These are phyloP conservation scores for Decapterus maruadsi DNA, from an alignment of 2,797 vertebrate species.

Conservation along the genomic window DNA sequence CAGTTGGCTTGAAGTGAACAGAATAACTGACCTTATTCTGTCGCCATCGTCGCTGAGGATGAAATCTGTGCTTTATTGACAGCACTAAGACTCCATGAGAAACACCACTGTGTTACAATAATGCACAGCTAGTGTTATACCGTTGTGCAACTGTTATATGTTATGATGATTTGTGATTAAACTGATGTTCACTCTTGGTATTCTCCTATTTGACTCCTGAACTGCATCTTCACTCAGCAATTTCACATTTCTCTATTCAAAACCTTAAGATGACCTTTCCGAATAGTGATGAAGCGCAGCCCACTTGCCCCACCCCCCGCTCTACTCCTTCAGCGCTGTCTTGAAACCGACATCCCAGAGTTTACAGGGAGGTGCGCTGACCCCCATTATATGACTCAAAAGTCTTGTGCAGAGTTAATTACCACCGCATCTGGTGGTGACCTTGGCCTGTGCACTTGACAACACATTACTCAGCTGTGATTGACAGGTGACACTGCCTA, in stretches of 20 bases:
- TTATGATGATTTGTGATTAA: no score
- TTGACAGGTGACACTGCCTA: conserved; percentile 69
- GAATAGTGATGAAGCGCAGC: conserved; percentile 21
- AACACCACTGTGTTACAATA: neutral
- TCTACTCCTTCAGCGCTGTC: neutral
- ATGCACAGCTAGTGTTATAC: neutral
- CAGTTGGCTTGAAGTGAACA: neutral
- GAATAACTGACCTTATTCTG: neutral
- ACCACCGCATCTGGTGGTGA: conserved; percentile 38
- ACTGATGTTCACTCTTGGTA: conserved; percentile 16
- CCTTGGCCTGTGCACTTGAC: conserved; percentile 61
- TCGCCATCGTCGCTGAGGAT: neutral
- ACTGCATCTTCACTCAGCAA: neutral
- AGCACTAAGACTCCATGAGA: neutral
- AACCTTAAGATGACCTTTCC: conserved; percentile 39
- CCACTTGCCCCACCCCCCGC: neutral
- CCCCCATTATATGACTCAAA: conserved; percentile 56
- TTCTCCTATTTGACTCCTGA: conserved; percentile 4
- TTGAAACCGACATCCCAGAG: conserved; percentile 21
- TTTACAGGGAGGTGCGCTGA: conserved; percentile 41
- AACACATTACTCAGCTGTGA: conserved; percentile 61
- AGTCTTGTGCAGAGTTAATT: conserved; percentile 66
- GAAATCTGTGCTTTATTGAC: neutral
- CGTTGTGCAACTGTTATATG: no score
- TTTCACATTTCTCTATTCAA: conserved; percentile 20